Evolutionary conservation across 2,888 invertebrate genomes (phyloP), one percentile per base, ranked within the genome.

Genomic region (Galerucella calmariensis): DNA sequence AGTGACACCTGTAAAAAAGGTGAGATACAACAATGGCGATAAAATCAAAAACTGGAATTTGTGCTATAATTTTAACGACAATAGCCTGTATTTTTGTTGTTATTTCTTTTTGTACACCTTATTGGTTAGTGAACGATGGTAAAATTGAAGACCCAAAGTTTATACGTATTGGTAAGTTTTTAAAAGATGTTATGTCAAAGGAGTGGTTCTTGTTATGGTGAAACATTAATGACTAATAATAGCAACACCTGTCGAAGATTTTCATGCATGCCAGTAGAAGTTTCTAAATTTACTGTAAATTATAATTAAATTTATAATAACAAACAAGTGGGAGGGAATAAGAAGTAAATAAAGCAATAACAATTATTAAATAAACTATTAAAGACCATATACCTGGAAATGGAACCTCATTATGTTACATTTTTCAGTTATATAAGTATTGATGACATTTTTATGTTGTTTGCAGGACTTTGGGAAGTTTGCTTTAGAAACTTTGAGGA

Each of bases 401-500:
- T 27, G 27, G 27, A 27, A 27, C 20, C 20, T 20, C 20, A 20
- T 20, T 20, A 20, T 20, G 20, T 20, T 20, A 20, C 20, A 27
- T 27, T 41, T 41, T 9, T 41, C 9, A 41, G 35, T 41, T 41
- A 35, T 35, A 35, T 35, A 27, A 4, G 27, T 27, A 35, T 1
- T 41, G 35, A 8, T 9, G 35, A 41, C 35, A 41, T 41, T 41
- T 56, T 56, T 3, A 56, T 56, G 20, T 75, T 80, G 74, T 76
- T 88, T 90, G 20, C 86, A 93, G 98, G 98, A 46, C 89, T 98
- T 51, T 98, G 98, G 98, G 94, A 97, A 87, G 96, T 97, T 4
- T 98, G 98, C 86, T 96, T 98, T 83, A 91, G 93, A 82, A 91
- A 94, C 62, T 97, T 97, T 85, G 92, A 94, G 87, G 97, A 98